Evolutionary conservation across 2,888 invertebrate species (phyloP), one percentile per base, ranked within the genome.

Genomic region (Tridacna crocea): DNA sequence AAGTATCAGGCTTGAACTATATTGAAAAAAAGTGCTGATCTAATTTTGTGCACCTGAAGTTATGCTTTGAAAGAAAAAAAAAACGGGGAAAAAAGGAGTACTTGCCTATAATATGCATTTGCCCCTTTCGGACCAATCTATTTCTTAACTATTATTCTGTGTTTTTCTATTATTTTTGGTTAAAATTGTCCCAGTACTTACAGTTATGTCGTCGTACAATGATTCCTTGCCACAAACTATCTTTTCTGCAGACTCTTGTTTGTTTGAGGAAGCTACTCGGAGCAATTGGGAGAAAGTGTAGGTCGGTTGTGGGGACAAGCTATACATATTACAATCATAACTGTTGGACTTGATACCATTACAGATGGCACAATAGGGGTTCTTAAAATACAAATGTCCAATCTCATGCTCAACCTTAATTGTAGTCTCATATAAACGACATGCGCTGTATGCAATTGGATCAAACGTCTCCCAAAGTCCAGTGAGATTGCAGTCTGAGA

Each of bases 261-360:
- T 27, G 15, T 66, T 46, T 27, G 11, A 36, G 36, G 73, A 2
- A 46, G 15, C 66, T 3, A 74, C 24, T 13, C 60, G 63, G n/a
- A 79, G 63, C 36, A 79, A 60, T 0, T 74, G 74, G 3, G 79
- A 74, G 65, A 79, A 79, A 26, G 79, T 13, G 51, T 66, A 79
- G 2, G 66, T n/a, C 4, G 22, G 24, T 15, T 46, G 66, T 2
- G 27, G 36, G n/a, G 27, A 1, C 19, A 19, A 36, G n/a, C 6
- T 8, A 55, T 12, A 26, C 0, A 3, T 24, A 0, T 19, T 6
- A 58, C 60, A 68, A 4, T 36, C 8, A 51, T 24, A 72, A n/a
- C 22, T 36, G 8, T 58, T 58, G 13, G 24, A 46, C 13, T 55
- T 19, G 6, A 79, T 22, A 24, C 79, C 73, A 68, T 79, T 79